A percentile compares a stretch with the other conserved stretches of the same genome.
phyloP scores from a whole-genome alignment of 1,140 invertebrate genomes.

The Trachymyrmex cornetzi region DNA sequence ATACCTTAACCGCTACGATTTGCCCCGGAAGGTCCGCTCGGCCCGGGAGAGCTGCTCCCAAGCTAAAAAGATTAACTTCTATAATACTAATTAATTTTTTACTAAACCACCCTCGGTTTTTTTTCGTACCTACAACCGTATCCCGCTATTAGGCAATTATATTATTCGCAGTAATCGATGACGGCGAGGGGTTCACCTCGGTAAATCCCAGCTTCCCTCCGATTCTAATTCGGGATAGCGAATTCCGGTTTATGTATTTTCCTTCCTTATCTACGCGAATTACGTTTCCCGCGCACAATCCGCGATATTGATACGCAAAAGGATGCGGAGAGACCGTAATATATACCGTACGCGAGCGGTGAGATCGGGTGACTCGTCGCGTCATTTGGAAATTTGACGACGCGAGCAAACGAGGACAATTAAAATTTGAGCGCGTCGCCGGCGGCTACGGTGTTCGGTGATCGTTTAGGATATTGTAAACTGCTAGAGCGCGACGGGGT shows the following conservation, averaged over 20 bases:
- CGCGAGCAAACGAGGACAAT: conserved; percentile 65
- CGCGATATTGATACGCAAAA: conserved; percentile 60
- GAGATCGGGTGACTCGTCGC: conserved; percentile 57
- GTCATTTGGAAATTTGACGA: conserved; percentile 64
- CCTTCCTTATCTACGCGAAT: conserved; percentile 23
- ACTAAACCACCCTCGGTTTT: conserved; percentile 27
- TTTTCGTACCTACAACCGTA: background rate
- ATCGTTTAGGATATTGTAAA: conserved; percentile 66
- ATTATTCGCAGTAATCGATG: conserved; percentile 80
- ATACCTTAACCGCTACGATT: background rate
- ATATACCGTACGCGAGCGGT: conserved; percentile 50
- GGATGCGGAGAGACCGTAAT: conserved; percentile 49
- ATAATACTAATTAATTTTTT: conserved; percentile 80
- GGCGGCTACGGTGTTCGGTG: conserved; percentile 60
- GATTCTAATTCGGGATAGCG: background rate
- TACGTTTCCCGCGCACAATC: conserved; percentile 19
- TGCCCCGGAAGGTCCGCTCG: background rate
- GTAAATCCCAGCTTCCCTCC: conserved; percentile 16
- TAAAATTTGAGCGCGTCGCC: conserved; percentile 63
- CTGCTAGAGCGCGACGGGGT: conserved; percentile 38
- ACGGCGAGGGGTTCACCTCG: conserved; percentile 3
- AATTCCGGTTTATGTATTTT: conserved; percentile 15
- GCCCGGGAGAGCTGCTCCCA: background rate
- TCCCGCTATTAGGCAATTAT: conserved; percentile 69
- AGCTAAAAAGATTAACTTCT: conserved; percentile 76